Evolutionary conservation across 2,797 vertebrate species (phyloP).

Genomic region (Chromis chromis): DNA sequence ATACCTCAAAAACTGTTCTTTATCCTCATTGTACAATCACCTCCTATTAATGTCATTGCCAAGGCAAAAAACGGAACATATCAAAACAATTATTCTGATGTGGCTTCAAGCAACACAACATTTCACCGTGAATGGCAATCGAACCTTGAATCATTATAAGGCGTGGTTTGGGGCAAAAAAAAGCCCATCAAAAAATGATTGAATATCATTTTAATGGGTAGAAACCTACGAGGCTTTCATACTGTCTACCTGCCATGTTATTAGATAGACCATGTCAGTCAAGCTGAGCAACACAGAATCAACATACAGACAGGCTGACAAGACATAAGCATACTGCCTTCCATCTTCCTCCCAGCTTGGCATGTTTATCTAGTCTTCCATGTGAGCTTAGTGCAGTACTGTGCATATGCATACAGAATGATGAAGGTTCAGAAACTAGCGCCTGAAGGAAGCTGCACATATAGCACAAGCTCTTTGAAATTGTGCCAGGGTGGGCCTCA

Average conservation of each 20-base stretch:
- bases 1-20: conserved; percentile 65
- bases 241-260: conserved; percentile 82
- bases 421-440: conserved; percentile 75
- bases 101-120: conserved; percentile 76
- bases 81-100: conserved; percentile 85
- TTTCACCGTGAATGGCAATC: conserved; percentile 77
- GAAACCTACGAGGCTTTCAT: conserved; percentile 76
- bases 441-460: conserved; percentile 78
- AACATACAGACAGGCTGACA: conserved; percentile 76
- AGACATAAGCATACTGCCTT: conserved; percentile 75
- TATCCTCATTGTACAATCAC: conserved; percentile 72
- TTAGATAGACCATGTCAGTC: conserved; percentile 82
- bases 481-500: conserved; percentile 77
- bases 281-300: conserved; percentile 72
- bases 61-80: conserved; percentile 76
- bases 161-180: conserved; percentile 78
- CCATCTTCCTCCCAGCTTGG: conserved; percentile 73
- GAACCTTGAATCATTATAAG: conserved; percentile 76
- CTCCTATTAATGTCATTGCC: conserved; percentile 79
- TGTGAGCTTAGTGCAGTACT: conserved; percentile 72
- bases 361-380: conserved; percentile 81
- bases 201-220: conserved; percentile 86
- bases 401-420: conserved; percentile 78
- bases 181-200: conserved; percentile 81
- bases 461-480: conserved; percentile 78